Percentiles rank a stretch among this genome's conserved stretches.
Evolutionary conservation across 2,797 vertebrate species (phyloP).

Genomic region (Helostoma temminkii): DNA sequence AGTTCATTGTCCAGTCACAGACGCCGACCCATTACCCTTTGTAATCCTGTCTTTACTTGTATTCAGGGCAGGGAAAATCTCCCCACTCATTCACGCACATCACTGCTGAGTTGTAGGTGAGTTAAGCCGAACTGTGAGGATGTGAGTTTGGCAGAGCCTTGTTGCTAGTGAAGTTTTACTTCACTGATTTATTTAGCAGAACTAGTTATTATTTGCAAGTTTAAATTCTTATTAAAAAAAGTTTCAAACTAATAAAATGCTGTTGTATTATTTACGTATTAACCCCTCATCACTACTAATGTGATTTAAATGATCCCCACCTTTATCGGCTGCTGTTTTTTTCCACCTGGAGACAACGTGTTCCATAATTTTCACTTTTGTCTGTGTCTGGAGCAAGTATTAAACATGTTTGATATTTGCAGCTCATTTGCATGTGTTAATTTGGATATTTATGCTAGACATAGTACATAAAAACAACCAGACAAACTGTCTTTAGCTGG

Average conservation of each 20-base stretch:
- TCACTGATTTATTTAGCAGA: no score
- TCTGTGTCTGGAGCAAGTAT: not conserved
- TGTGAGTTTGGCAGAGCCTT: slow-evolving; percentile 10
- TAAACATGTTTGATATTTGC: slow-evolving; percentile 8
- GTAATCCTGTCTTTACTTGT: slow-evolving; percentile 60
- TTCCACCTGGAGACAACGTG: no score
- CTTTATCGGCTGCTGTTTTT: no score
- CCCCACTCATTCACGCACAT: slow-evolving; percentile 28
- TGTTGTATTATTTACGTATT: no score
- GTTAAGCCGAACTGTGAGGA: slow-evolving; percentile 18
- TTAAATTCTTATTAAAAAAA: no score
- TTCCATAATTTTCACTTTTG: no score
- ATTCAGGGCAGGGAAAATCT: slow-evolving; percentile 30
- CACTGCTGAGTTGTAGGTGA: slow-evolving; percentile 4
- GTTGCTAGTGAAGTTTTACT: no score
- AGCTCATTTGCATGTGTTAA: not conserved
- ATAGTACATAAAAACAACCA: not conserved
- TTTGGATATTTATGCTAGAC: no score
- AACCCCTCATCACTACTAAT: no score
- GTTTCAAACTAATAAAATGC: no score
- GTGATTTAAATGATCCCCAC: no score
- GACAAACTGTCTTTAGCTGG: not conserved
- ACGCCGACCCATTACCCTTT: slow-evolving; percentile 28
- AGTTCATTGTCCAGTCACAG: slow-evolving; percentile 21
- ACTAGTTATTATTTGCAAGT: no score